Base-by-base conservation (phyloP, 2,113 vertebrate genomes). In the Orycteropus afer region DNA sequence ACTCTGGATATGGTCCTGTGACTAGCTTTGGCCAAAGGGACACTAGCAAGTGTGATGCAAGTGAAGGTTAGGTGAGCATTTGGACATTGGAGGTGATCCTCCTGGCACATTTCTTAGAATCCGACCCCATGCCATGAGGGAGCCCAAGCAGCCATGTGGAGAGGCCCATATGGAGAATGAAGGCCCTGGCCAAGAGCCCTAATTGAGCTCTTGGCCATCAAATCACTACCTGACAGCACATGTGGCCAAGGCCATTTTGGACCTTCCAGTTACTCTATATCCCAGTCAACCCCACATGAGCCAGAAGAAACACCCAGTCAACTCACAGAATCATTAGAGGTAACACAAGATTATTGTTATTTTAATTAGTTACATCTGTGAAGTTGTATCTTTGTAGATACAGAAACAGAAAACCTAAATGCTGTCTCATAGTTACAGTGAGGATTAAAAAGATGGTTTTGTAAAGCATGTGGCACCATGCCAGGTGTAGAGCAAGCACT, bases 381-480 rank as follows among this genome's bases (percentile, higher is more conserved):
- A 25, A 67, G n/a, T 18, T 65, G 65, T 27, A 25, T n/a, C n/a
- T n/a, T n/a, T n/a, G n/a, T n/a, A n/a, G n/a, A 27, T 25, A 34
- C 5, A 40, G 32, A n/a, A 22, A 11, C 4, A 29, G 51, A 25
- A 95, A 79, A 85, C 37, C 53, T 25, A 34, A 25, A 45, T 23
- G 4, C 8, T 11, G 1, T 40, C 55, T 34, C 17, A 23, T 17
- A 85, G 18, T 47, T n/a, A 63, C 0, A n/a, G 81, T 7, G 47
- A 73, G 40, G 34, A 34, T 40, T 25, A 0, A 17, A 61, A 79
- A 59, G 61, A 12, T 53, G 34, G 47, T 10, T 63, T 29, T 34
- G 1, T 1, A 4, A 18, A 29, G 23, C 4, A 2, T 1, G 0
- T 3, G 18, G 10, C 25, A 34, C 37, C 7, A 42, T 1, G 8